A percentile compares a stretch with the other conserved stretches of the same genome.
These are phyloP conservation scores for Halotydeus destructor DNA, from an alignment of 1,140 invertebrate species.

Conservation along the genomic window DNA sequence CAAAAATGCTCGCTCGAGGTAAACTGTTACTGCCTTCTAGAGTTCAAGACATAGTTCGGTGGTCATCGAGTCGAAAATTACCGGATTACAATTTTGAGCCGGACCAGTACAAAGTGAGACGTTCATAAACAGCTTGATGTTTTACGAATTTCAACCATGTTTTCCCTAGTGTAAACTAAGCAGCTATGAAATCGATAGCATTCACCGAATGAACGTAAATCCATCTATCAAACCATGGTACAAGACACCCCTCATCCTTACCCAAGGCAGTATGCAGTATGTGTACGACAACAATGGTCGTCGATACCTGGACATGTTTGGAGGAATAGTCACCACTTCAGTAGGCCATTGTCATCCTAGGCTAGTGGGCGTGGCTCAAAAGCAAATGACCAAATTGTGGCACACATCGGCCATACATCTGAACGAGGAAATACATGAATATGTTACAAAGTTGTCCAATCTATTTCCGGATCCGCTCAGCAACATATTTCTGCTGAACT, in stretches of 20 bases:
- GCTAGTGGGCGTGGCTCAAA: conserved; percentile 45
- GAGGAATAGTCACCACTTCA: conserved; percentile 83
- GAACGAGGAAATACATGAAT: conserved; percentile 73
- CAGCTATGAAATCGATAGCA: conserved; percentile 7
- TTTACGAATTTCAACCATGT: too few species aligned
- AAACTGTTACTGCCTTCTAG: too few species aligned
- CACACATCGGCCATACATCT: conserved; percentile 80
- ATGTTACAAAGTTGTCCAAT: conserved; percentile 50
- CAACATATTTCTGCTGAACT: conserved; percentile 56
- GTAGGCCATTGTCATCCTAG: conserved; percentile 90
- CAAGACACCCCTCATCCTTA: conserved; percentile 55
- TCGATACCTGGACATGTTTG: conserved; percentile 76
- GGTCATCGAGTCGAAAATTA: too few species aligned
- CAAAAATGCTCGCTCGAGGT: too few species aligned
- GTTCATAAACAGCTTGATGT: too few species aligned
- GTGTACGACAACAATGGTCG: conserved; percentile 64
- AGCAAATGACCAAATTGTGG: conserved; percentile 62
- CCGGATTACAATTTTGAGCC: too few species aligned
- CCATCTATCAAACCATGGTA: conserved; percentile 54
- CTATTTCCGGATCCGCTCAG: conserved; percentile 69
- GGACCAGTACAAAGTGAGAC: too few species aligned
- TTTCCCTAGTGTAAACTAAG: conserved; percentile 2
- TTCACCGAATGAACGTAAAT: conserved; percentile 31
- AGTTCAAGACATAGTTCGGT: too few species aligned
- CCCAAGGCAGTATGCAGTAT: conserved; percentile 75